Evolutionary conservation across 2,888 invertebrate genomes (phyloP).

Genomic region (Eupithecia abbreviata): DNA sequence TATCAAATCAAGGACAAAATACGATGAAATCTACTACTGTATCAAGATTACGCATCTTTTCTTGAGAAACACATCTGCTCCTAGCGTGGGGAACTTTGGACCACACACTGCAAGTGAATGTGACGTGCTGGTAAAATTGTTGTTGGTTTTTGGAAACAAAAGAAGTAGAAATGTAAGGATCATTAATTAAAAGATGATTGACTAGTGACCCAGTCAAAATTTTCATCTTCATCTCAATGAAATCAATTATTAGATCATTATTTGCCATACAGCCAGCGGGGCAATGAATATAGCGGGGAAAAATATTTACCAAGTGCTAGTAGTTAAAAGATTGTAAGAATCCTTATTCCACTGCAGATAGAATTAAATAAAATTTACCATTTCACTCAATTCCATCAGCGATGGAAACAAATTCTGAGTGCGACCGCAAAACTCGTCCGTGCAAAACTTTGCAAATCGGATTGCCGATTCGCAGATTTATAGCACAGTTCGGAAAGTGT

Average conservation of each 20-base stretch:
- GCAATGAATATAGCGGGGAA: too few relatives aligned
- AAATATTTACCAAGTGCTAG: neutral
- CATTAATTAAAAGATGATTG: neutral
- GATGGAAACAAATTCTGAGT: slow-evolving; percentile 4
- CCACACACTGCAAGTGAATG: neutral
- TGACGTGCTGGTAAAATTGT: neutral
- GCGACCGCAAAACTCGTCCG: slow-evolving; percentile 16
- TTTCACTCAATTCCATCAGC: neutral
- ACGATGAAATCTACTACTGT: neutral
- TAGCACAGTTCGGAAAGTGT: slow-evolving; percentile 24
- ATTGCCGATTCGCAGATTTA: slow-evolving; percentile 29
- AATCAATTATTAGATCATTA: too few relatives aligned
- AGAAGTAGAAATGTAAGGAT: neutral
- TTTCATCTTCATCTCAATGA: too few relatives aligned
- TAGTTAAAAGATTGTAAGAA: neutral
- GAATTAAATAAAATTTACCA: neutral
- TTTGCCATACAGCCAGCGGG: too few relatives aligned
- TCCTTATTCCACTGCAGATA: neutral
- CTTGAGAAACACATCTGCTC: slow-evolving; percentile 4
- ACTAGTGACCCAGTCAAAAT: too few relatives aligned
- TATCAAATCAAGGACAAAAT: neutral
- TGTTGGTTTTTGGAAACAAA: neutral
- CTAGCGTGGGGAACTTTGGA: neutral
- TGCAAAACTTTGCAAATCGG: slow-evolving; percentile 22
- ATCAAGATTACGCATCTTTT: slow-evolving; percentile 7